Percentiles rank a stretch among this genome's conserved stretches.
Conservation (phyloP, 2,888 invertebrate genomes). For the Epirrhoe alternata region DNA sequence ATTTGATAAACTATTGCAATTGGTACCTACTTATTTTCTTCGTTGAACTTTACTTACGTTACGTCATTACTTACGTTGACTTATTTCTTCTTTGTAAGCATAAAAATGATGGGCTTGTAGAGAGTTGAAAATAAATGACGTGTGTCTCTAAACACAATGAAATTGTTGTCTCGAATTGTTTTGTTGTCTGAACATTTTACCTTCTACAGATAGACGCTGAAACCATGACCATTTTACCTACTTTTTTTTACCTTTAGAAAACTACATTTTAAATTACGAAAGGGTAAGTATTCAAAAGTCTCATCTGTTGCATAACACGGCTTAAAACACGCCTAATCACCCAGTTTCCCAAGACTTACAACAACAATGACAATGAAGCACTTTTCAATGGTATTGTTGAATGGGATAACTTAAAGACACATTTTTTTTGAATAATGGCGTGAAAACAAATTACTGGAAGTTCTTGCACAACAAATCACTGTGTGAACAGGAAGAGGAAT, state of each 20-base stretch:
- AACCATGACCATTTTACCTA: too few relatives aligned
- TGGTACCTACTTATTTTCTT: too few relatives aligned
- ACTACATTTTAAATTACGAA: neutral
- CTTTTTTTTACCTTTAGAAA: neutral
- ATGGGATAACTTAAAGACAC: conserved; percentile 22
- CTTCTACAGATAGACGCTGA: too few relatives aligned
- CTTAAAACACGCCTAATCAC: conserved; percentile 35
- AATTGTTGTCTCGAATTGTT: too few relatives aligned
- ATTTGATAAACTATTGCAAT: neutral
- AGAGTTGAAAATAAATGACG: too few relatives aligned
- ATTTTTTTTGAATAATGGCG: conserved; percentile 18
- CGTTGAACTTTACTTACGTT: too few relatives aligned
- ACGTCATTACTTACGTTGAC: too few relatives aligned
- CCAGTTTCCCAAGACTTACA: conserved; percentile 39
- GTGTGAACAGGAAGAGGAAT: conserved; percentile 8
- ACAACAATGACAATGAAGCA: conserved; percentile 28
- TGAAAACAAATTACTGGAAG: conserved; percentile 25
- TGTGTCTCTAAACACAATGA: too few relatives aligned
- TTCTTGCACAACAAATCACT: conserved; percentile 19
- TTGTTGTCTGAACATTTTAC: too few relatives aligned
- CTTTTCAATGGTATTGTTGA: conserved; percentile 37
- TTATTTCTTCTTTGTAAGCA: too few relatives aligned
- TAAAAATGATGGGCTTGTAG: too few relatives aligned
- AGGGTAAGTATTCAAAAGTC: neutral
- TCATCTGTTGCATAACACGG: conserved; percentile 17